These are phyloP conservation scores for Copidosoma aretas DNA, from an alignment of 2,888 invertebrate species.

Conservation along the genomic window DNA sequence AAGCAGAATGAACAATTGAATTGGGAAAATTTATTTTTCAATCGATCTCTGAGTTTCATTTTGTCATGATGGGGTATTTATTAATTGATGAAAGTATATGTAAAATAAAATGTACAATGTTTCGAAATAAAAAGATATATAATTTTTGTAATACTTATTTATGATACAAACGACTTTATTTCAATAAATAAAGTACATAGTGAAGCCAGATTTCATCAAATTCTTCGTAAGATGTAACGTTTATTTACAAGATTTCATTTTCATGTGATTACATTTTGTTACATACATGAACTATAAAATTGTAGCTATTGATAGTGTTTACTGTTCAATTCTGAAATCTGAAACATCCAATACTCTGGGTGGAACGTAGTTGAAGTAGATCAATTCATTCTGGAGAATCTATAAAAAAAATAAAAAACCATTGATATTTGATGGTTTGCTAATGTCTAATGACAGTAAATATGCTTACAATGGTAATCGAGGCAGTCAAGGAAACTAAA, in stretches of 20 bases:
- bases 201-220: constrained; percentile 14
- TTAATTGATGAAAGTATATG: not conserved
- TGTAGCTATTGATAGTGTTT: constrained; percentile 24
- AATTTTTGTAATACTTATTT: constrained; percentile 17
- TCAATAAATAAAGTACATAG: constrained; percentile 17
- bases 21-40: too few species aligned
- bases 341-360: not conserved
- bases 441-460: not conserved
- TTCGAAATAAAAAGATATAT: constrained; percentile 4
- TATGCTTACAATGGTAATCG: constrained; percentile 11
- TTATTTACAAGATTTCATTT: constrained; percentile 18
- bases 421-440: not conserved
- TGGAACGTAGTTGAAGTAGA: constrained; percentile 30
- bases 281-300: constrained; percentile 28
- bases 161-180: constrained; percentile 22
- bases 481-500: not conserved
- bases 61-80: too few species aligned
- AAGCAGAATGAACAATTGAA: too few species aligned
- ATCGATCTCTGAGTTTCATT: too few species aligned
- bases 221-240: not conserved
- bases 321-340: constrained; percentile 3
- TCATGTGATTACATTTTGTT: not conserved
- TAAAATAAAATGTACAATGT: not conserved
- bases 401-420: constrained; percentile 20
- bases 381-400: constrained; percentile 20